Conservation (phyloP, 2,888 invertebrate genomes). For the Crepidodera aurea region DNA sequence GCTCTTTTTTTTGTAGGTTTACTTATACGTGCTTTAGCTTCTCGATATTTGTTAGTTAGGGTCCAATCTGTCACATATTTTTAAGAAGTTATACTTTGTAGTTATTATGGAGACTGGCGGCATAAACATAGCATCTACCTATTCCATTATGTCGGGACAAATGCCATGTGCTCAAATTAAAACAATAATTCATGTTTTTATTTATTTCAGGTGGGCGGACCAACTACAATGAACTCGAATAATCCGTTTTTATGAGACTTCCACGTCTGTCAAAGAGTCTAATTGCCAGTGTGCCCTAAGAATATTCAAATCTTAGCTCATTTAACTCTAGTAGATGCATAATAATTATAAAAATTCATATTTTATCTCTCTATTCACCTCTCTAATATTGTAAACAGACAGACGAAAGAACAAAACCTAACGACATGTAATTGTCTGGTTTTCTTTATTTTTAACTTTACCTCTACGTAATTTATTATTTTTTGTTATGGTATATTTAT, state of each 20-base stretch:
- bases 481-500: slow-evolving; percentile 46
- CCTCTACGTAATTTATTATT: slow-evolving; percentile 45
- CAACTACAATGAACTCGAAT: slow-evolving; percentile 62
- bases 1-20: too few species aligned
- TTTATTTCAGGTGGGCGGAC: slow-evolving; percentile 57
- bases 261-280: slow-evolving; percentile 5
- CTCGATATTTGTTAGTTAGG: too few species aligned
- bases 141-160: too few species aligned
- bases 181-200: too few species aligned
- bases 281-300: slow-evolving; percentile 40
- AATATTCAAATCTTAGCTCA: slow-evolving; percentile 38
- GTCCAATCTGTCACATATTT: too few species aligned
- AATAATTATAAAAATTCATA: slow-evolving; percentile 33
- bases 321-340: slow-evolving; percentile 39
- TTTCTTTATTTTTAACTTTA: slow-evolving; percentile 31
- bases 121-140: too few species aligned
- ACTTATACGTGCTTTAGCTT: too few species aligned
- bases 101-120: too few species aligned
- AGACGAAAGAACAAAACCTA: slow-evolving; percentile 15
- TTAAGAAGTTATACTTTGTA: too few species aligned
- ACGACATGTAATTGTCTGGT: not conserved
- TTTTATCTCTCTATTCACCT: slow-evolving; percentile 45
- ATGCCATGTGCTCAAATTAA: too few species aligned
- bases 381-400: slow-evolving; percentile 34
- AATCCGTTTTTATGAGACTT: slow-evolving; percentile 68